These are phyloP conservation scores for Hylia prasina DNA, from an alignment of 2,113 vertebrate genomes.

Conservation along the genomic window DNA sequence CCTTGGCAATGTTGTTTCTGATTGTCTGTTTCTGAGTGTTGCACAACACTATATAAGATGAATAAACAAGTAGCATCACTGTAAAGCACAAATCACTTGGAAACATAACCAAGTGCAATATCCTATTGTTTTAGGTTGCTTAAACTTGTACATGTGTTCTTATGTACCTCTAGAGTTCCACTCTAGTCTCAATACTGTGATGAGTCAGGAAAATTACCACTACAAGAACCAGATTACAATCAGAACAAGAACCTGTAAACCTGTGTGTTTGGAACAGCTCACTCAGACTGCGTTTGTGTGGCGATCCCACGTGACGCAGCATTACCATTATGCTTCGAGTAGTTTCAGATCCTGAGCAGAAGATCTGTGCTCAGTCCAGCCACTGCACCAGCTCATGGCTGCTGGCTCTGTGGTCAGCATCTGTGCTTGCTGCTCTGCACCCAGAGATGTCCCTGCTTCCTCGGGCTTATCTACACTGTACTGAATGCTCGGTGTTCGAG, in stretches of 20 bases:
- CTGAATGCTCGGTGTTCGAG: neutral
- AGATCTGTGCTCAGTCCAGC: neutral
- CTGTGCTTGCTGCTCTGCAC: neutral
- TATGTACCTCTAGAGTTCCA: neutral
- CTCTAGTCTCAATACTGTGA: neutral
- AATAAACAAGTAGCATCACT: neutral
- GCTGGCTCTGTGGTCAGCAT: rapidly evolving
- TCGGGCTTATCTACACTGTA: rapidly evolving
- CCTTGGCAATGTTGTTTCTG: neutral
- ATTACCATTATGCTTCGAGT: neutral
- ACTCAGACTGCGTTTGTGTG: neutral
- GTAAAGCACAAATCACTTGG: neutral
- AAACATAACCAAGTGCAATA: neutral
- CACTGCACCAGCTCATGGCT: neutral
- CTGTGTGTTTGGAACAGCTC: neutral
- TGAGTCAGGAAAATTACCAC: neutral
- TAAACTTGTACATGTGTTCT: neutral
- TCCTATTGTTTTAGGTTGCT: neutral
- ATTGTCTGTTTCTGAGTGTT: constrained; percentile 1
- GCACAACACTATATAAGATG: neutral
- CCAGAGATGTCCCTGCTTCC: neutral
- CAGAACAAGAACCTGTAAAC: neutral
- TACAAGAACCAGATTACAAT: neutral
- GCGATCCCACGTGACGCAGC: rapidly evolving
- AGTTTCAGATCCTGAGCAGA: neutral